phyloP scores from a whole-genome alignment of 2,797 vertebrate species.

The Setipinna tenuifilis region DNA sequence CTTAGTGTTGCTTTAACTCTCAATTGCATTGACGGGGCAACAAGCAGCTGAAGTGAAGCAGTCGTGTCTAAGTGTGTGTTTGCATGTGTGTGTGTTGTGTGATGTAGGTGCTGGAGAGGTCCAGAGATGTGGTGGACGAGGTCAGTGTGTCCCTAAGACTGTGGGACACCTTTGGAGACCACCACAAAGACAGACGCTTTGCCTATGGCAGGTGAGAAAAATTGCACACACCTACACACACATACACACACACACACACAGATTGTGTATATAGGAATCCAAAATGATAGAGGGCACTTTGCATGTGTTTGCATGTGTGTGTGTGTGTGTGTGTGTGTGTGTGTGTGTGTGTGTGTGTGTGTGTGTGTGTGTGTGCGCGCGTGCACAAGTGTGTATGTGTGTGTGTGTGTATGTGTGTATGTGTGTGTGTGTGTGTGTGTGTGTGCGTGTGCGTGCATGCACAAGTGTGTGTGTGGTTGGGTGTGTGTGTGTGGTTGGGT shows the following conservation, averaged over 20 bases:
- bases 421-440: neutral
- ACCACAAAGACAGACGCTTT: slow-evolving; percentile 88
- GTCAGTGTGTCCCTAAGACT: slow-evolving; percentile 86
- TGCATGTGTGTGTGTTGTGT: slow-evolving; percentile 27
- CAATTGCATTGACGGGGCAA: neutral
- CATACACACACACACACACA: slow-evolving; percentile 30
- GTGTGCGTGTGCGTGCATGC: slow-evolving; percentile 24
- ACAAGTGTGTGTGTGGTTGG: too few relatives aligned
- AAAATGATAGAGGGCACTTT: neutral
- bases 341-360: slow-evolving; percentile 25
- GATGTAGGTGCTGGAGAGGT: slow-evolving; percentile 82
- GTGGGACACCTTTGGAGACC: slow-evolving; percentile 89
- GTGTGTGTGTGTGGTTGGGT: neutral
- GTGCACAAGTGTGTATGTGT: slow-evolving; percentile 23
- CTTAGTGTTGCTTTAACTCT: too few relatives aligned
- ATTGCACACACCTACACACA: neutral
- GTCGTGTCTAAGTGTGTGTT: neutral
- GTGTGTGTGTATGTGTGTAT: slow-evolving; percentile 31
- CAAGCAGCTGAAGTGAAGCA: neutral
- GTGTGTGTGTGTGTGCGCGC: slow-evolving; percentile 24
- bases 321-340: slow-evolving; percentile 38
- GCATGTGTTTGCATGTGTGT: neutral
- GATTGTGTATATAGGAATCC: neutral
- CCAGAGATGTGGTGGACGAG: slow-evolving; percentile 86
- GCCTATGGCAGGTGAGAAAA: slow-evolving; percentile 83